These are phyloP conservation scores for Anolis carolinensis DNA, from an alignment of 2,113 vertebrate genomes.

Conservation along the genomic window DNA sequence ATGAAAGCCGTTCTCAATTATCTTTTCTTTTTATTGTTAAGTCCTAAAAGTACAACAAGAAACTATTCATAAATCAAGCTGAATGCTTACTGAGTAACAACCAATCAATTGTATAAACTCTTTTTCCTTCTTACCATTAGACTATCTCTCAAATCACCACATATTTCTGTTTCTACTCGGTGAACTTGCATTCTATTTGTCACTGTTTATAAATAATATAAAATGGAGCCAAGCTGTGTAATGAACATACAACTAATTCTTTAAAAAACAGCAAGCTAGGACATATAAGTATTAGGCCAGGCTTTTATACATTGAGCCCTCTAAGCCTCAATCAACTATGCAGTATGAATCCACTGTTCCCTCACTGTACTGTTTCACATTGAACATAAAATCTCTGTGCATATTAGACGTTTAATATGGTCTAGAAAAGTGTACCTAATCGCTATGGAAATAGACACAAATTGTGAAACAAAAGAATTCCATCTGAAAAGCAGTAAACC, in stretches of 20 bases:
- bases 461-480: not conserved
- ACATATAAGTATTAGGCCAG: not conserved
- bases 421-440: not conserved
- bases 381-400: too few relatives aligned
- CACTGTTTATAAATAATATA: not conserved
- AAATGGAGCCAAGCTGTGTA: not conserved
- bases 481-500: too few relatives aligned
- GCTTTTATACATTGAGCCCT: not conserved
- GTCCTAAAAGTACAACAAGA: slow-evolving; percentile 6
- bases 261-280: not conserved
- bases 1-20: not conserved
- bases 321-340: not conserved
- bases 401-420: too few relatives aligned
- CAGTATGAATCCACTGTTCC: not conserved
- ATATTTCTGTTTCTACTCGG: not conserved
- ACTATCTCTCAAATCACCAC: not conserved
- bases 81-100: not conserved
- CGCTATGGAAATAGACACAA: too few relatives aligned
- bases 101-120: not conserved
- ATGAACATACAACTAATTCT: not conserved
- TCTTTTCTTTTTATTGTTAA: slow-evolving; percentile 9
- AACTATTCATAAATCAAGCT: slow-evolving; percentile 3
- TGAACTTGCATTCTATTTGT: slow-evolving; percentile 14
- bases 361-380: not conserved
- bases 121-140: not conserved